A percentile compares a stretch with the other conserved stretches of the same genome.
Evolutionary conservation across 2,888 invertebrate species (phyloP).

Genomic region (Teleiodes luculella): DNA sequence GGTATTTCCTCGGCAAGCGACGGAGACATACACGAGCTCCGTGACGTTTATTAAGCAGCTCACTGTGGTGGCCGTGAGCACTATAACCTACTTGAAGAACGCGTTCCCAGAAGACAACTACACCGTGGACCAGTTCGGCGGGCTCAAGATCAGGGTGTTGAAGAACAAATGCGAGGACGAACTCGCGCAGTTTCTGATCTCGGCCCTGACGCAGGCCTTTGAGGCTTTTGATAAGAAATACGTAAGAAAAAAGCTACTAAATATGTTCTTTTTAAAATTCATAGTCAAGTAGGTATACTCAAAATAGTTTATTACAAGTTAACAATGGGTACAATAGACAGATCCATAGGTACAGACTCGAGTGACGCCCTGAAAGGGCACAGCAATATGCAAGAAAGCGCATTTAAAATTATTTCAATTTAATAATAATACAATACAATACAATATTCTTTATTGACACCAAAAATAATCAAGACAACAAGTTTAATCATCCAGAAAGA

Average conservation of each 20-base stretch:
- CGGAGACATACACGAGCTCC: slow-evolving; percentile 58
- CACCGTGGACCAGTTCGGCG: slow-evolving; percentile 44
- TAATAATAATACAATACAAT: too few species aligned
- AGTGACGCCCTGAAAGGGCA: too few species aligned
- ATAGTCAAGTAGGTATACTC: too few species aligned
- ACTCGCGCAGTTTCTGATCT: slow-evolving; percentile 54
- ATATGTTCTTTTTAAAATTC: too few species aligned
- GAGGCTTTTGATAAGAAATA: slow-evolving; percentile 68
- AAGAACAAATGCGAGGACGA: slow-evolving; percentile 56
- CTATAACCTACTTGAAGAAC: slow-evolving; percentile 54
- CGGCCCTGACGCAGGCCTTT: slow-evolving; percentile 53
- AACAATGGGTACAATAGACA: too few species aligned
- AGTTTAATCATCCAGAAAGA: too few species aligned
- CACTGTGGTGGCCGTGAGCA: slow-evolving; percentile 56
- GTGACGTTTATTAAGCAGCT: slow-evolving; percentile 63
- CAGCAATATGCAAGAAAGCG: too few species aligned
- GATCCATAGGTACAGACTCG: too few species aligned
- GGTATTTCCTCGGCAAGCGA: slow-evolving; percentile 51
- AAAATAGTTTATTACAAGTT: too few species aligned
- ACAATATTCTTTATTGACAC: too few species aligned
- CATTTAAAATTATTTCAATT: too few species aligned
- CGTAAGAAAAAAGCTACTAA: slow-evolving; percentile 53
- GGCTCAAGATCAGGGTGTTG: slow-evolving; percentile 46
- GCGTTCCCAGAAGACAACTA: slow-evolving; percentile 53
- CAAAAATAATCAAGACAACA: too few species aligned